Base-by-base conservation (phyloP, 2,888 invertebrate species). In the Oeneis ivallda region DNA sequence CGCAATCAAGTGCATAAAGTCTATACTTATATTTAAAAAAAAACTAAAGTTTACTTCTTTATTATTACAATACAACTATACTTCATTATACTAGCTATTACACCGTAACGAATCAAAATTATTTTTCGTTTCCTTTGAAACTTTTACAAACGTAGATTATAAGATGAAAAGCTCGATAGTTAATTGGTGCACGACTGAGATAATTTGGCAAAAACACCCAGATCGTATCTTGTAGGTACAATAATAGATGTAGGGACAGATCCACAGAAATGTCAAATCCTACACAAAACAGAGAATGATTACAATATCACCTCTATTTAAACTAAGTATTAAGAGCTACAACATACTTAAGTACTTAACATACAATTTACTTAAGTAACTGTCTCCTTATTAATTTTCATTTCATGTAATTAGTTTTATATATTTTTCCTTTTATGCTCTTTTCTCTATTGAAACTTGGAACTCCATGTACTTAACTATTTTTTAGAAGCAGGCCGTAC, bases 171-270 rank as follows among this genome's bases (percentile, higher is more conserved):
- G 50, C 41, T 32, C 41, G 32, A n/a, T 63, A 65, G 65, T 62
- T 65, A 68, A 68, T 65, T 49, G 17, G 53, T 52, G 43, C 65
- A 65, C 62, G 68, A 54, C 65, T 54, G 54, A 54, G 32, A 32
- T 34, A 53, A 47, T 65, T 68, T 68, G 68, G 68, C 68, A 68
- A 62, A 65, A 68, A 68, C 68, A 65, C 50, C 7, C 43, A 62
- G 68, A 68, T 62, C 62, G 49, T 60, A 68, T 68, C 67, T 62
- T 57, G 17, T 34, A 10, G 15, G 64, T 47, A 59, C 62, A 56
- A 56, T 62, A 60, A 68, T 68, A 68, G 68, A 62, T n/a, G 59
- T 15, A 49, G 49, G 10, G 54, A 60, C 62, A 43, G 26, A 26
- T 41, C 43, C 39, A 43, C 43, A 57, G n/a, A 45, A 45, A 56